These are phyloP conservation scores for Hystrix brachyura DNA, from an alignment of 2,113 vertebrate genomes.

Conservation along the genomic window DNA sequence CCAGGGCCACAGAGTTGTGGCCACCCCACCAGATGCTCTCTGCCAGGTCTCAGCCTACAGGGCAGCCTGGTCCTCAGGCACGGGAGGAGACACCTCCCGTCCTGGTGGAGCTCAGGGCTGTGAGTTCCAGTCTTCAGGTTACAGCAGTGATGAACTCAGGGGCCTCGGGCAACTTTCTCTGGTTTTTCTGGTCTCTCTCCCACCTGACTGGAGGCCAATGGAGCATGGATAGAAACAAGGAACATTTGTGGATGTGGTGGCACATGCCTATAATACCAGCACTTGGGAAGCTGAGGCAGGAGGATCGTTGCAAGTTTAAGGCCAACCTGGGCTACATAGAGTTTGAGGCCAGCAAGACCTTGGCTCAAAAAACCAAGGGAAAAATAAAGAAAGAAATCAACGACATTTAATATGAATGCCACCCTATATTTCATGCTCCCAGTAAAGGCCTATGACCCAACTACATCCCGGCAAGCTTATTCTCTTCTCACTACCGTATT, in stretches of 20 bases:
- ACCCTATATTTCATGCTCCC: background rate
- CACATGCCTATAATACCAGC: background rate
- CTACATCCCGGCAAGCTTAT: background rate
- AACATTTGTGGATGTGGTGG: background rate
- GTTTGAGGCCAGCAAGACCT: background rate
- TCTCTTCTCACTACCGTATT: background rate
- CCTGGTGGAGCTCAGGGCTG: background rate
- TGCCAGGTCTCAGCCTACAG: background rate
- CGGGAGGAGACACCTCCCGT: background rate
- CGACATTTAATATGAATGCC: background rate
- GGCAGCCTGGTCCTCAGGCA: background rate
- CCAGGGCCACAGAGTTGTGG: background rate
- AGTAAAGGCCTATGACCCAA: background rate
- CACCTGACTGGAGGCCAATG: background rate
- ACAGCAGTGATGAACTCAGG: background rate
- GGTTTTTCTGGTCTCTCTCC: slow-evolving; percentile 2
- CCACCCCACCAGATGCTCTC: background rate
- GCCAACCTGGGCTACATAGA: background rate
- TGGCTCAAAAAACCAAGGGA: background rate
- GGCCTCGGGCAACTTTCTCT: slow-evolving; percentile 11
- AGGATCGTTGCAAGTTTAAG: background rate
- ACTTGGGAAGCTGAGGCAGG: background rate
- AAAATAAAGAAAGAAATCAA: background rate
- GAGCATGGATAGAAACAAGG: background rate
- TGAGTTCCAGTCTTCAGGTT: background rate